These are phyloP conservation scores for Propithecus coquereli DNA, from an alignment of 2,113 vertebrate species.

Conservation along the genomic window DNA sequence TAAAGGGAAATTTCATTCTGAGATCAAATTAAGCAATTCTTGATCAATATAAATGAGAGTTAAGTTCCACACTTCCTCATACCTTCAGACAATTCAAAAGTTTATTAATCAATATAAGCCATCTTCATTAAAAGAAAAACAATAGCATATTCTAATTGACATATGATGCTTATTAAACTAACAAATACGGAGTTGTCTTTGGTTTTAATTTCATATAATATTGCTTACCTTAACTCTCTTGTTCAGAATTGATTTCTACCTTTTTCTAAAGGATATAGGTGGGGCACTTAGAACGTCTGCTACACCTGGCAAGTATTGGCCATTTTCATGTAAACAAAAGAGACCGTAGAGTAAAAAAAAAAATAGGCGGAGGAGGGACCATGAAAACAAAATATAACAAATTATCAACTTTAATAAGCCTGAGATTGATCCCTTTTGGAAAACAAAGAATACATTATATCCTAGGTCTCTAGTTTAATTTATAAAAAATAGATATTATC, in stretches of 20 bases:
- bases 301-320: background rate
- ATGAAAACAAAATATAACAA: slow-evolving; percentile 31
- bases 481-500: slow-evolving; percentile 50
- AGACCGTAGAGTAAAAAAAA: background rate
- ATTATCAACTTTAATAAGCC: slow-evolving; percentile 70
- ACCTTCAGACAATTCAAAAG: slow-evolving; percentile 35
- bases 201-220: slow-evolving; percentile 53
- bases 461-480: slow-evolving; percentile 57
- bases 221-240: slow-evolving; percentile 59
- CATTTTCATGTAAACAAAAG: background rate
- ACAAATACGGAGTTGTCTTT: slow-evolving; percentile 55
- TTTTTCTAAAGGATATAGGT: slow-evolving; percentile 52
- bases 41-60: slow-evolving; percentile 57
- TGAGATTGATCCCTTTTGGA: slow-evolving; percentile 62
- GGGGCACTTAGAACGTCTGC: background rate
- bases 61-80: background rate
- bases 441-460: slow-evolving; percentile 65
- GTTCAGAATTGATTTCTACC: slow-evolving; percentile 61
- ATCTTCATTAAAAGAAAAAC: slow-evolving; percentile 64
- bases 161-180: slow-evolving; percentile 61
- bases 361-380: background rate
- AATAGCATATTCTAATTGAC: slow-evolving; percentile 58
- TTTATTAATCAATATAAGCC: slow-evolving; percentile 58
- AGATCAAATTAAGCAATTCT: slow-evolving; percentile 52
- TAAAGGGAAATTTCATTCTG: slow-evolving; percentile 61